Conservation (phyloP, 2,113 vertebrate species). For the Vireo altiloquus region DNA sequence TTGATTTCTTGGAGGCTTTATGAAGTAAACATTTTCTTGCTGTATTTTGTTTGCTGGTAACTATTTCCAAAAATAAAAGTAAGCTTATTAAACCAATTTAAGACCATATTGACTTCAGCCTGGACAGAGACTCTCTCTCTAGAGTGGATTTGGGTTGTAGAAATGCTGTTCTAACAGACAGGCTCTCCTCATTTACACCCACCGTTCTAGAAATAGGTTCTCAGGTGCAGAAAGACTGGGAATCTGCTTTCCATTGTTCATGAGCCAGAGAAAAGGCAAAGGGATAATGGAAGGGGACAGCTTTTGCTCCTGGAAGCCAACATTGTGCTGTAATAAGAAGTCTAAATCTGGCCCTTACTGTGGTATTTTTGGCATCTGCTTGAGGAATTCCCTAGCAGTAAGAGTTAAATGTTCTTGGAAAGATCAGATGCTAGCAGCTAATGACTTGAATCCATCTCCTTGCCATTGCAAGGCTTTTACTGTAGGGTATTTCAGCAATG, state of each 20-base stretch:
- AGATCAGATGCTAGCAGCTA: neutral
- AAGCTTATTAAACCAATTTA: slow-evolving; percentile 23
- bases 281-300: neutral
- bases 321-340: neutral
- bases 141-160: neutral
- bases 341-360: neutral
- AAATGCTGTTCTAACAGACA: neutral
- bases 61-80: slow-evolving; percentile 13
- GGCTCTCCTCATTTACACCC: neutral
- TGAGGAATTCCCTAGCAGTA: slow-evolving; percentile 14
- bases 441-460: neutral
- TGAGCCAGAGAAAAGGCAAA: neutral
- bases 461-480: neutral
- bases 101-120: neutral
- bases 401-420: slow-evolving; percentile 26
- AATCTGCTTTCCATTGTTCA: neutral
- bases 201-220: neutral
- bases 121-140: neutral
- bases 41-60: neutral
- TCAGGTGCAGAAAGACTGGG: neutral
- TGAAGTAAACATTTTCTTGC: slow-evolving; percentile 35
- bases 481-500: neutral
- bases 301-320: neutral
- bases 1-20: slow-evolving; percentile 35
- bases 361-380: neutral